phyloP scores from a whole-genome alignment of 2,888 invertebrate species.

The Embidobia sp. region DNA sequence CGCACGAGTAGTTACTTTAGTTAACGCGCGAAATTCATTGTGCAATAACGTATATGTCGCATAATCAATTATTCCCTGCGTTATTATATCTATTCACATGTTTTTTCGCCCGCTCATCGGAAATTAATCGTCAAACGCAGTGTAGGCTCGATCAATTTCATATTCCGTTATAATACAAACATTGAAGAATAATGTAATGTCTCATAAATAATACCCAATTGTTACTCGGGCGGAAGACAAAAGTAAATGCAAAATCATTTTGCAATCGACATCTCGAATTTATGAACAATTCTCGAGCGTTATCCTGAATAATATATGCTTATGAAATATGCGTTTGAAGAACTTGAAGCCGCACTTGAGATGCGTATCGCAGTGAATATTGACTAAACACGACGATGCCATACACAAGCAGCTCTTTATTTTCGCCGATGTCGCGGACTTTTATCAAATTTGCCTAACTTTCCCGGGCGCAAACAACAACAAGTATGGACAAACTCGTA shows the following conservation, averaged over 20 bases:
- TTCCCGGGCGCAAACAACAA: too few species aligned
- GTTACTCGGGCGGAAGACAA: too few species aligned
- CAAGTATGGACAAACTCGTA: slow-evolving; percentile 25
- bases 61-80: slow-evolving; percentile 15
- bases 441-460: slow-evolving; percentile 8
- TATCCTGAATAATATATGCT: slow-evolving; percentile 8
- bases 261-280: too few species aligned
- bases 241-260: too few species aligned
- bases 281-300: neutral
- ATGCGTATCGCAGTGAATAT: slow-evolving; percentile 66
- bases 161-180: too few species aligned
- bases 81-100: neutral
- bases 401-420: slow-evolving; percentile 5
- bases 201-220: too few species aligned
- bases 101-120: neutral
- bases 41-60: slow-evolving; percentile 24
- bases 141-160: too few species aligned
- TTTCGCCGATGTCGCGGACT: slow-evolving; percentile 3
- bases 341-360: slow-evolving; percentile 6
- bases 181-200: too few species aligned
- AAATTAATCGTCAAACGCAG: neutral
- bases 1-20: slow-evolving; percentile 56
- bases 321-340: slow-evolving; percentile 15
- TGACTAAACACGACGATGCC: slow-evolving; percentile 71
- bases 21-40: slow-evolving; percentile 57